Percentiles rank a stretch among this genome's conserved stretches.
Evolutionary conservation across 2,888 invertebrate species (phyloP).

Genomic region (Limnephilus lunatus): DNA sequence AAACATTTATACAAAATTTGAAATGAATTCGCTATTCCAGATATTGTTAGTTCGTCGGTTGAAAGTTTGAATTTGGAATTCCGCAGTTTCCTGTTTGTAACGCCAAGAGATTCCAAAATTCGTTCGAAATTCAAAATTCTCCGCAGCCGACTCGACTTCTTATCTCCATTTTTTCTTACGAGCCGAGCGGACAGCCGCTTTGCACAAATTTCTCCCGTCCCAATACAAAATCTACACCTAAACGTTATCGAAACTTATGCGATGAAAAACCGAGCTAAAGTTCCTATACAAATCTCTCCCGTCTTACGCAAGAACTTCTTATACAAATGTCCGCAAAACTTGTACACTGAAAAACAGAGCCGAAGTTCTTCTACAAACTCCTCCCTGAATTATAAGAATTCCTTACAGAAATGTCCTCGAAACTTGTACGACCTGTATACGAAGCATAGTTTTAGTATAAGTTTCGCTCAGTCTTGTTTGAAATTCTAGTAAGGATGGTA

Average conservation of each 20-base stretch:
- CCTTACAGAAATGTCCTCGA: slow-evolving; percentile 38
- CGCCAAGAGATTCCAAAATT: slow-evolving; percentile 61
- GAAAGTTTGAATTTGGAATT: slow-evolving; percentile 53
- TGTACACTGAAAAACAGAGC: slow-evolving; percentile 9
- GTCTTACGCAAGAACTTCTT: neutral
- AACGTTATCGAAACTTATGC: slow-evolving; percentile 25
- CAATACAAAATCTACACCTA: neutral
- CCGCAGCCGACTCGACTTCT: slow-evolving; percentile 58
- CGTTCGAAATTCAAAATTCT: slow-evolving; percentile 64
- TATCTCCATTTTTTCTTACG: slow-evolving; percentile 63
- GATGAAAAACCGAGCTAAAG: slow-evolving; percentile 28
- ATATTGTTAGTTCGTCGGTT: neutral
- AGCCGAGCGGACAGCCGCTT: slow-evolving; percentile 56
- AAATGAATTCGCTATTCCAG: neutral
- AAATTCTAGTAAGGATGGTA: neutral
- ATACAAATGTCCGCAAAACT: slow-evolving; percentile 35
- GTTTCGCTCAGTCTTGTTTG: neutral
- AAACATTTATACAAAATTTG: neutral
- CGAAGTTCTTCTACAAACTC: slow-evolving; percentile 19
- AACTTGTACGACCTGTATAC: slow-evolving; percentile 41
- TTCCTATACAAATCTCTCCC: slow-evolving; percentile 23
- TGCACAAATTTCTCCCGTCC: slow-evolving; percentile 50
- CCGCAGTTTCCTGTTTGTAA: slow-evolving; percentile 50
- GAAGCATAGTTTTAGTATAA: slow-evolving; percentile 11
- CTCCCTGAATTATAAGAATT: neutral